Percentiles rank a stretch among this genome's conserved stretches.
phyloP scores from a whole-genome alignment of 2,888 invertebrate genomes.

The Spodoptera exigua region DNA sequence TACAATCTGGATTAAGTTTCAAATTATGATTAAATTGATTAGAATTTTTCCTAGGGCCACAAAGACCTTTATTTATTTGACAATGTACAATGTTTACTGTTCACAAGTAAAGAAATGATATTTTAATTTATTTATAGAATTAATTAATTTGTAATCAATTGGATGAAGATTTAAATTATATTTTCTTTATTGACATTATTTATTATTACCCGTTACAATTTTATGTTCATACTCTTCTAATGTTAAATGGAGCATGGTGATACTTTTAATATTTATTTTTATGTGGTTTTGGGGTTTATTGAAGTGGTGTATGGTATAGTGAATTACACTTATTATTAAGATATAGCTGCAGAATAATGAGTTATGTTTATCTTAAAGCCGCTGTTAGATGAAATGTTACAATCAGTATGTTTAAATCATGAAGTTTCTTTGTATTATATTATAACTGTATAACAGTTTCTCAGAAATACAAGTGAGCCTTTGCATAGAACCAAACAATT shows the following conservation, averaged over 20 bases:
- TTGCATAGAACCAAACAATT: no score
- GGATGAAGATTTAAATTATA: conserved; percentile 1
- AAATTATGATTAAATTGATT: neutral
- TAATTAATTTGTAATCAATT: conserved; percentile 15
- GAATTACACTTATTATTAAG: conserved; percentile 18
- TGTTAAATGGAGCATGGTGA: conserved; percentile 19
- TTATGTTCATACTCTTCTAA: conserved; percentile 7
- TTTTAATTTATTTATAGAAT: conserved; percentile 21
- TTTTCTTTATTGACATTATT: conserved; percentile 6
- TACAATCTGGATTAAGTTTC: conserved; percentile 1
- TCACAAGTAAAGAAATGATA: neutral
- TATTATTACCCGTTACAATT: conserved; percentile 4
- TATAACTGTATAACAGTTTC: no score
- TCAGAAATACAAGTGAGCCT: no score
- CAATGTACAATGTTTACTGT: conserved; percentile 6
- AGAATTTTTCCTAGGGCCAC: no score
- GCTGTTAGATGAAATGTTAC: no score
- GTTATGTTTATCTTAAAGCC: no score
- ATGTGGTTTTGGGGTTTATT: conserved; percentile 39
- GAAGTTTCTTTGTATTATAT: no score
- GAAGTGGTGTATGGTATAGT: conserved; percentile 23
- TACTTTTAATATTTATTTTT: conserved; percentile 32
- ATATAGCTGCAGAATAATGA: no score
- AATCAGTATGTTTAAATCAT: no score
- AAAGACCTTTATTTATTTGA: neutral